Conservation (phyloP, 2,888 invertebrate species). For the Pachliopta kotzebuea region DNA sequence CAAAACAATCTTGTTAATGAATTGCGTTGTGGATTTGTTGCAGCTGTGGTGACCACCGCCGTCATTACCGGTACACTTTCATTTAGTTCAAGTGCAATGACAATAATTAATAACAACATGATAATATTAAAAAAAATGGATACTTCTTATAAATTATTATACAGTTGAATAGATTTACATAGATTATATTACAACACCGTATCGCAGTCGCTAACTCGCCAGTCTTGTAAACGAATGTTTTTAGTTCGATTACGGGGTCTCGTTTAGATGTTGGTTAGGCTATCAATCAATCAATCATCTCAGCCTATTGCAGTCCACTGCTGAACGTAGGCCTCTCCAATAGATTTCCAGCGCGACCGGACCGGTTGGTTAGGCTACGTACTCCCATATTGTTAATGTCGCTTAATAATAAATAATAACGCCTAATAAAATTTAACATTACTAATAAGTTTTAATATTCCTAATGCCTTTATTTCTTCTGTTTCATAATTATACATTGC, state of each 20-base stretch:
- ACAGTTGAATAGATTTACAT: not conserved
- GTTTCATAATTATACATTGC: too few species aligned
- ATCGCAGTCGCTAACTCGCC: not conserved
- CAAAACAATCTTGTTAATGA: constrained; percentile 68
- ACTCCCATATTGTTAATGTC: too few species aligned
- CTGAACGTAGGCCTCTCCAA: too few species aligned
- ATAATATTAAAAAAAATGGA: not conserved
- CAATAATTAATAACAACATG: constrained; percentile 10
- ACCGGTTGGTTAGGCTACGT: too few species aligned
- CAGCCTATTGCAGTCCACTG: too few species aligned
- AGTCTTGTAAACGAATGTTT: not conserved
- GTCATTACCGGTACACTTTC: constrained; percentile 14
- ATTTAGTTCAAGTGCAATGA: constrained; percentile 24
- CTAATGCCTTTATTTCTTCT: too few species aligned
- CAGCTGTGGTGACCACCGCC: constrained; percentile 3
- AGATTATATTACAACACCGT: not conserved
- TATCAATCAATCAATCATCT: too few species aligned
- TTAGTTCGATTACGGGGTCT: not conserved
- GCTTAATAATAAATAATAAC: too few species aligned
- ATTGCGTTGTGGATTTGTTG: constrained; percentile 51
- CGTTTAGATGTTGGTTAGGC: not conserved
- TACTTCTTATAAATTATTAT: not conserved
- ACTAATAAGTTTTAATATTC: too few species aligned
- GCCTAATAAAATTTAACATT: too few species aligned
- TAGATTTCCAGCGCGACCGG: too few species aligned